Evolutionary conservation across 2,113 vertebrate genomes (phyloP), one percentile per base, ranked within the genome.

Genomic region (Micromys minutus): DNA sequence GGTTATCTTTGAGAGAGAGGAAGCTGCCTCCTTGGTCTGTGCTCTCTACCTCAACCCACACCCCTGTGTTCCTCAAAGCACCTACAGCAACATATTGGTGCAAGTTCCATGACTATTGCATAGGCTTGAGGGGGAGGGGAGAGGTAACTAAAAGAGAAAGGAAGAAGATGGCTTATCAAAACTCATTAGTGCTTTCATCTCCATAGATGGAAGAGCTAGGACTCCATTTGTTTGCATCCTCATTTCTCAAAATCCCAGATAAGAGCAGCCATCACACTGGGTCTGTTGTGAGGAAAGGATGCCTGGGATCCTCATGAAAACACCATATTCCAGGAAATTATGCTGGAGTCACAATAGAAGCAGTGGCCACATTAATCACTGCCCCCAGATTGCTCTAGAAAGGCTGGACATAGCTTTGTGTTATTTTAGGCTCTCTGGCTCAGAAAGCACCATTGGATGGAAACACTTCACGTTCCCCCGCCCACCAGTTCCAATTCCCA

Each of bases 391-490:
- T 77, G 76, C 90, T 87, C 71, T 57, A 80, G 72, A 67, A 88
- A 86, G 89, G 31, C 90, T 26, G 21, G 71, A 63, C 19, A 42
- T 65, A 29, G 85, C 63, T 90, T 24, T 89, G 42, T 94, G 87
- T 93, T 95, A 86, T 95, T 97, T 95, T 87, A 93, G 93, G 85
- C 90, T 85, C 69, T 83, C 55, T 50, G 90, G 36, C 90, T 61
- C 89, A 24, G 85, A 86, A 76, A 92, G 50, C 39, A 12, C 67
- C 21, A 61, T 3, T 50, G 47, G 61, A 77, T 88, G 85, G 80
- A 92, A 90, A 81, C 7, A 22, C 3, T 34, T 34, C 22, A 42
- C 16, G 24, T 76, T 47, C n/a, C 67, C 21, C 55, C 31, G 0
- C 75, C 75, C 61, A 59, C 71, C 24, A 65, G 57, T 9, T 42